Evolutionary conservation across 2,888 invertebrate species (phyloP).

Genomic region (Timema podura): DNA sequence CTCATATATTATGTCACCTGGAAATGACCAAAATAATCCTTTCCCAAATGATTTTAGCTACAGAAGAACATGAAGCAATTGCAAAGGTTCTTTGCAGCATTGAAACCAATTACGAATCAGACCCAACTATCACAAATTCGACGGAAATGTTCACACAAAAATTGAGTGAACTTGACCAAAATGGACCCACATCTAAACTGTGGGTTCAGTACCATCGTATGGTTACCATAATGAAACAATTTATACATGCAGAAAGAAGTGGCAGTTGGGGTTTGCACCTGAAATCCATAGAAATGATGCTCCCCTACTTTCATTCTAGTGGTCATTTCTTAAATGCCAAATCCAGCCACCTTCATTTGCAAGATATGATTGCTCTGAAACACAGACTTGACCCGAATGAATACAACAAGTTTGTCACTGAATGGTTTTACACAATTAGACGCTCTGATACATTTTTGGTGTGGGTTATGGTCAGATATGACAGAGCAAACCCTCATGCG

Average conservation of each 20-base stretch:
- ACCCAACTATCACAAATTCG: not conserved
- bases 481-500: not conserved
- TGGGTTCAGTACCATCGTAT: slow-evolving; percentile 38
- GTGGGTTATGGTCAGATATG: not conserved
- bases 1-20: not conserved
- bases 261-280: slow-evolving; percentile 39
- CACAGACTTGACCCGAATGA: not conserved
- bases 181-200: slow-evolving; percentile 34
- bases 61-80: not conserved
- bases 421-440: not conserved
- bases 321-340: slow-evolving; percentile 42
- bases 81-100: not conserved
- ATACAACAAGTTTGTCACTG: not conserved
- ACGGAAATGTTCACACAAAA: not conserved
- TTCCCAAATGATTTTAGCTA: not conserved
- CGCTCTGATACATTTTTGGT: not conserved
- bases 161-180: not conserved
- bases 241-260: slow-evolving; percentile 38
- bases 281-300: slow-evolving; percentile 35
- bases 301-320: slow-evolving; percentile 41
- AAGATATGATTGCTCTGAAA: slow-evolving; percentile 39
- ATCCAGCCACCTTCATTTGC: slow-evolving; percentile 40
- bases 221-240: slow-evolving; percentile 37
- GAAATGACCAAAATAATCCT: not conserved
- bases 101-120: not conserved